Percentiles rank a stretch among this genome's conserved stretches.
phyloP scores from a whole-genome alignment of 2,888 invertebrate genomes.

The Salticus scenicus region DNA sequence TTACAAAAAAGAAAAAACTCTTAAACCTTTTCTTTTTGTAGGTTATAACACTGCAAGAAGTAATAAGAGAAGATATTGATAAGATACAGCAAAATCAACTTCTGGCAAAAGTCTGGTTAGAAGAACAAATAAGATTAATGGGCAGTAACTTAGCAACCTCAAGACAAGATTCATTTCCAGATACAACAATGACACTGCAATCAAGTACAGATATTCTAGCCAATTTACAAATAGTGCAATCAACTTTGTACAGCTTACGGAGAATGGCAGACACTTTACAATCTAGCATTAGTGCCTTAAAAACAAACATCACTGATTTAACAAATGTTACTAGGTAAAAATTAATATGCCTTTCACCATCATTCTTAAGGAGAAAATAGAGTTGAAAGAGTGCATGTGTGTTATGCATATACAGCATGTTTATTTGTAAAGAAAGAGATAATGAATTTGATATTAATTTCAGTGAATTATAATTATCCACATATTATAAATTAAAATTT shows the following conservation, averaged over 20 bases:
- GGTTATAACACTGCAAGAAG: constrained; percentile 72
- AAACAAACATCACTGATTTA: constrained; percentile 71
- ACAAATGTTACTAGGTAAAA: constrained; percentile 72
- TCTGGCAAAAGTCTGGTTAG: constrained; percentile 70
- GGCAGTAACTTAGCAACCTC: constrained; percentile 31
- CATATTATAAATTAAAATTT: too few species aligned
- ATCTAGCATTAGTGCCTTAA: constrained; percentile 64
- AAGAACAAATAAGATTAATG: constrained; percentile 65
- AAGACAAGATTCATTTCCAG: constrained; percentile 41
- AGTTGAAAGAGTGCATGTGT: too few species aligned
- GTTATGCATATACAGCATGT: too few species aligned
- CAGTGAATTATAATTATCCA: too few species aligned
- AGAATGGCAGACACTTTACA: constrained; percentile 70
- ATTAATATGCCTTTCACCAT: too few species aligned
- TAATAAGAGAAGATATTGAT: constrained; percentile 72
- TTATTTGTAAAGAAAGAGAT: too few species aligned
- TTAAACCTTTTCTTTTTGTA: constrained; percentile 31
- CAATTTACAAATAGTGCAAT: constrained; percentile 73
- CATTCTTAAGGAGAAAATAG: too few species aligned
- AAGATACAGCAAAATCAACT: constrained; percentile 72
- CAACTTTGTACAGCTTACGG: constrained; percentile 72
- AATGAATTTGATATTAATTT: too few species aligned
- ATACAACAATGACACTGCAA: not conserved
- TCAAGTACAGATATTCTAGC: constrained; percentile 58
- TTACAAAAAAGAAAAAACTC: too few species aligned